These are phyloP conservation scores for Emys orbicularis DNA, from an alignment of 2,797 vertebrate genomes.

Conservation along the genomic window DNA sequence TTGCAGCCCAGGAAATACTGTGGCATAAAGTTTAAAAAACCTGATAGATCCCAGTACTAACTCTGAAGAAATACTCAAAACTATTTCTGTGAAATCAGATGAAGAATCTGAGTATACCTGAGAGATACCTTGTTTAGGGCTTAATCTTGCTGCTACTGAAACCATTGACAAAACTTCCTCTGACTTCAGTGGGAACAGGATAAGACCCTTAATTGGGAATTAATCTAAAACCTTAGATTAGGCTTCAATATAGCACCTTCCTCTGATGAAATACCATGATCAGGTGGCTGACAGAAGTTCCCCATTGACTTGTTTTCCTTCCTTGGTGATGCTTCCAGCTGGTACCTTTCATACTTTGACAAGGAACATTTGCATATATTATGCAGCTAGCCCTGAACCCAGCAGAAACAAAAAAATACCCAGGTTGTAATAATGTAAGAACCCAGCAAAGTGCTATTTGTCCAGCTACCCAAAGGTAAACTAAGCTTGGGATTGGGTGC, in stretches of 20 bases:
- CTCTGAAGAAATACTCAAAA: neutral
- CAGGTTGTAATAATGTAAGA: neutral
- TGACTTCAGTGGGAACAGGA: neutral
- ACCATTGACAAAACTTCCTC: neutral
- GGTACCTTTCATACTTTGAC: neutral
- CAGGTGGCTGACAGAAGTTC: neutral
- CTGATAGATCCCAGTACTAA: neutral
- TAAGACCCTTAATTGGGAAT: neutral
- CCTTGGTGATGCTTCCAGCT: neutral
- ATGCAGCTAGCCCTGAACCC: neutral
- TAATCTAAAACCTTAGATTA: neutral
- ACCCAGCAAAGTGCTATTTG: neutral
- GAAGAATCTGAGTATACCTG: neutral
- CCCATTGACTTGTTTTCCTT: neutral
- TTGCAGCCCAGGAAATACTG: neutral
- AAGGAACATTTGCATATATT: neutral
- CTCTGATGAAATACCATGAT: neutral
- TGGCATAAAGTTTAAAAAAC: neutral
- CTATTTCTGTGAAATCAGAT: neutral
- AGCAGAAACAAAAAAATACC: neutral
- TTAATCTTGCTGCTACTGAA: neutral
- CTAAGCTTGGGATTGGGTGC: neutral
- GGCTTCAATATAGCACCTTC: fast-evolving
- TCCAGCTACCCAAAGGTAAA: neutral
- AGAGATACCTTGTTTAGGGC: constrained; percentile 7